Evolutionary conservation across 2,797 vertebrate species (phyloP).

Genomic region (Helarctos malayanus): DNA sequence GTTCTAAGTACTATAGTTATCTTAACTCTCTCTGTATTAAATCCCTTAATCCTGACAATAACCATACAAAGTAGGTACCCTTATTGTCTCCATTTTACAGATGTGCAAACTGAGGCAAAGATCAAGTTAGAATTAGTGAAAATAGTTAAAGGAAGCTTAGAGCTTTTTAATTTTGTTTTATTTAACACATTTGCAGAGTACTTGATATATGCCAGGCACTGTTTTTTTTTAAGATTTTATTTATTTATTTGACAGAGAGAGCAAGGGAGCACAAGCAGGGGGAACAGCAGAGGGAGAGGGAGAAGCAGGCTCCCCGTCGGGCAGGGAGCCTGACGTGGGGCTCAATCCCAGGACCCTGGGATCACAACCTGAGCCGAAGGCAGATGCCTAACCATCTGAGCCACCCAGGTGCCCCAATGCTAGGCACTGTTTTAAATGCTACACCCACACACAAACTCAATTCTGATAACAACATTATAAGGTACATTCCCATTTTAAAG

Average conservation of each 20-base stretch:
- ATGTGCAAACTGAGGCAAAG: constrained; percentile 52
- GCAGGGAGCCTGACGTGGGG: too few relatives aligned
- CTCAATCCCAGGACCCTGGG: too few relatives aligned
- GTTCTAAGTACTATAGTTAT: constrained; percentile 20
- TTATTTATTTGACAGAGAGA: too few relatives aligned
- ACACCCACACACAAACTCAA: neutral
- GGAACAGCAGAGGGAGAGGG: too few relatives aligned
- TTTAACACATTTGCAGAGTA: constrained; percentile 15
- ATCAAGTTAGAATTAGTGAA: constrained; percentile 52
- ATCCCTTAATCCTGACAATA: constrained; percentile 56
- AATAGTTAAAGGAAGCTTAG: constrained; percentile 51
- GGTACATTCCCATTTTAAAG: neutral
- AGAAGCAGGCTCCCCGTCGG: too few relatives aligned
- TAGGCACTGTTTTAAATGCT: too few relatives aligned
- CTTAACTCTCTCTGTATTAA: constrained; percentile 22
- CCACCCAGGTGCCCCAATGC: too few relatives aligned
- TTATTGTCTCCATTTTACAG: neutral
- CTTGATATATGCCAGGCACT: neutral
- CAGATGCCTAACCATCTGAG: too few relatives aligned
- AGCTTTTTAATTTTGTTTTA: constrained; percentile 38
- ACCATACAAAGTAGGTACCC: neutral
- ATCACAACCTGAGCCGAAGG: too few relatives aligned
- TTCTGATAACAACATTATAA: constrained; percentile 29
- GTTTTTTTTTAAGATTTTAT: too few relatives aligned
- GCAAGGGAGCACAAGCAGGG: too few relatives aligned